phyloP scores from a whole-genome alignment of 2,888 invertebrate genomes.

The Agrotis puta region DNA sequence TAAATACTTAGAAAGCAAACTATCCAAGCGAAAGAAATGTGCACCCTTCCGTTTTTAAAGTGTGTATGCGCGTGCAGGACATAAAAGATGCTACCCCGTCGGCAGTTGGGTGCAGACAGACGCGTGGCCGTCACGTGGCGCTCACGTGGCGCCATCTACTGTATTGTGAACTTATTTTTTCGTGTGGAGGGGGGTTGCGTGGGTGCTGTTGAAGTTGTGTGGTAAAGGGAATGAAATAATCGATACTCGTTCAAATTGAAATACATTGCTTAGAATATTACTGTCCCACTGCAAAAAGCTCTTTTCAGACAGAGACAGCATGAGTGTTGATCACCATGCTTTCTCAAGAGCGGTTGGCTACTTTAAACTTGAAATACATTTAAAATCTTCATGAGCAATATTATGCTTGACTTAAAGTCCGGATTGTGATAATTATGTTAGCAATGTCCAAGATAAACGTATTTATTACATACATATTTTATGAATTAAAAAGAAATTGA shows the following conservation, averaged over 20 bases:
- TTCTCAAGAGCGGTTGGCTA: too few species aligned
- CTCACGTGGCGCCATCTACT: conserved; percentile 82
- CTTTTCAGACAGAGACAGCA: too few species aligned
- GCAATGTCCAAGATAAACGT: too few species aligned
- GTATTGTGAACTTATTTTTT: conserved; percentile 78
- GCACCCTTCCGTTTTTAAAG: conserved; percentile 73
- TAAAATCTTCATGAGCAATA: too few species aligned
- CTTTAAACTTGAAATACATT: too few species aligned
- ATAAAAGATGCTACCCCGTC: conserved; percentile 77
- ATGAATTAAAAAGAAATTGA: too few species aligned
- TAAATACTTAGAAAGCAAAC: conserved; percentile 64
- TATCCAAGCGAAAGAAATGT: conserved; percentile 65
- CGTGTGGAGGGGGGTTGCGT: conserved; percentile 44
- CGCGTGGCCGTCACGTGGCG: conserved; percentile 80
- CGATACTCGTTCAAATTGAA: background rate
- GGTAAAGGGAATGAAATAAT: conserved; percentile 6
- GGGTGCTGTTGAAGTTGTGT: conserved; percentile 10
- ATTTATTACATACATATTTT: too few species aligned
- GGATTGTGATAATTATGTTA: too few species aligned
- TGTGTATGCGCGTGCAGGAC: conserved; percentile 69
- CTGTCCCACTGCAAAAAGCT: too few species aligned
- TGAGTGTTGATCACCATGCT: too few species aligned
- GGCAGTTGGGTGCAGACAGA: conserved; percentile 77
- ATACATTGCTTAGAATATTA: background rate
- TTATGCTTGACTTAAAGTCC: too few species aligned